phyloP scores from a whole-genome alignment of 2,888 invertebrate genomes.

The Sphaerophoria taeniata region DNA sequence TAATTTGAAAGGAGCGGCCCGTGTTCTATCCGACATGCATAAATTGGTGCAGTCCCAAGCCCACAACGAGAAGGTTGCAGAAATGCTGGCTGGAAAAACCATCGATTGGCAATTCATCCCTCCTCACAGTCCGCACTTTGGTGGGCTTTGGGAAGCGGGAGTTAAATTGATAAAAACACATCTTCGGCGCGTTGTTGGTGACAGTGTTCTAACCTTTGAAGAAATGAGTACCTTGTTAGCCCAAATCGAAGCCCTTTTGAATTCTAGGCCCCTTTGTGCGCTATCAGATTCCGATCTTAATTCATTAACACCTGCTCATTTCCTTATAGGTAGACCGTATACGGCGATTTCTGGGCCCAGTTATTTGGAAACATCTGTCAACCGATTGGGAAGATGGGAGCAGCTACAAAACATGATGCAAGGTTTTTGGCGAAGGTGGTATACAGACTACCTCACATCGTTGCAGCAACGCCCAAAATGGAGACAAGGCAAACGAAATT shows the following conservation, averaged over 20 bases:
- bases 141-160: conserved; percentile 37
- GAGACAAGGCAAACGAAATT: background rate
- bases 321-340: conserved; percentile 25
- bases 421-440: conserved; percentile 61
- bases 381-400: conserved; percentile 1
- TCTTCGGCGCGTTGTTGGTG: conserved; percentile 45
- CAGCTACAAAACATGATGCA: conserved; percentile 27
- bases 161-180: conserved; percentile 39
- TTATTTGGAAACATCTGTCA: background rate
- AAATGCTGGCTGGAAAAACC: too few relatives aligned
- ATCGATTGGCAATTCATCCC: too few relatives aligned
- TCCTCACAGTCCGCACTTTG: too few relatives aligned
- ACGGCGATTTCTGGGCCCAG: background rate
- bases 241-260: conserved; percentile 64
- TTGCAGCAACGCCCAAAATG: conserved; percentile 2
- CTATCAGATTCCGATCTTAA: conserved; percentile 45
- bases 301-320: conserved; percentile 47
- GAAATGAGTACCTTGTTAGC: conserved; percentile 57
- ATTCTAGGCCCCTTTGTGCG: conserved; percentile 44
- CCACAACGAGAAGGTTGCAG: too few relatives aligned
- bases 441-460: background rate
- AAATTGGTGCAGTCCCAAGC: too few relatives aligned
- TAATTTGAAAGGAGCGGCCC: too few relatives aligned
- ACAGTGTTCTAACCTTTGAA: conserved; percentile 41
- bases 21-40: too few relatives aligned